phyloP scores from a whole-genome alignment of 2,888 invertebrate genomes.

The Napeogenes sylphis region DNA sequence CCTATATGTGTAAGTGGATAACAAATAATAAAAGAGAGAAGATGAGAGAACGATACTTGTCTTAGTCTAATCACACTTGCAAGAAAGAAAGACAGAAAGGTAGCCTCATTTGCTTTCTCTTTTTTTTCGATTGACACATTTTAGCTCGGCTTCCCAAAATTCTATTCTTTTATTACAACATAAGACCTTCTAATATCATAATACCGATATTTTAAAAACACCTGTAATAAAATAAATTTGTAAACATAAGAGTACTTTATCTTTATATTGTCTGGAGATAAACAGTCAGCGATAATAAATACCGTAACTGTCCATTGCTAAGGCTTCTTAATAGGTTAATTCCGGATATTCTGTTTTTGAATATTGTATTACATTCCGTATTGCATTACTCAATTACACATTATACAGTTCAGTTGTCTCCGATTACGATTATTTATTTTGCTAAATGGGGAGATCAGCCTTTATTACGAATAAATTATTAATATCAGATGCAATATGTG shows the following conservation, averaged over 20 bases:
- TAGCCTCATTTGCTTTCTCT: too few species aligned
- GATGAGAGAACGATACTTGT: too few species aligned
- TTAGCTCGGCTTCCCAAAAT: too few species aligned
- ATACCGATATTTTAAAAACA: too few species aligned
- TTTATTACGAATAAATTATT: background rate
- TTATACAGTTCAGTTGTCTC: background rate
- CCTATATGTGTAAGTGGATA: too few species aligned
- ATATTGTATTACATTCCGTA: constrained; percentile 7
- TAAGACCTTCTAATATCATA: too few species aligned
- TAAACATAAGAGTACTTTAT: background rate
- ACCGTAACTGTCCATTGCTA: constrained; percentile 27
- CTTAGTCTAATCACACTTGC: too few species aligned
- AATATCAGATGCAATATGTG: background rate
- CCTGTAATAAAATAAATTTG: too few species aligned
- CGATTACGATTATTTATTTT: background rate
- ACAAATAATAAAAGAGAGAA: too few species aligned
- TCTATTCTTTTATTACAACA: too few species aligned
- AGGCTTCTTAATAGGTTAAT: constrained; percentile 42
- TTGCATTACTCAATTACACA: background rate
- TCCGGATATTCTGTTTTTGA: constrained; percentile 29
- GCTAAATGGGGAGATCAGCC: background rate
- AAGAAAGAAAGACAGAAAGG: too few species aligned
- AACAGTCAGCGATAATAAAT: constrained; percentile 19
- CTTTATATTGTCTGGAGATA: constrained; percentile 8
- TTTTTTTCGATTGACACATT: too few species aligned